These are phyloP conservation scores for Heliconius charithonia DNA, from an alignment of 2,888 invertebrate genomes.

Conservation along the genomic window DNA sequence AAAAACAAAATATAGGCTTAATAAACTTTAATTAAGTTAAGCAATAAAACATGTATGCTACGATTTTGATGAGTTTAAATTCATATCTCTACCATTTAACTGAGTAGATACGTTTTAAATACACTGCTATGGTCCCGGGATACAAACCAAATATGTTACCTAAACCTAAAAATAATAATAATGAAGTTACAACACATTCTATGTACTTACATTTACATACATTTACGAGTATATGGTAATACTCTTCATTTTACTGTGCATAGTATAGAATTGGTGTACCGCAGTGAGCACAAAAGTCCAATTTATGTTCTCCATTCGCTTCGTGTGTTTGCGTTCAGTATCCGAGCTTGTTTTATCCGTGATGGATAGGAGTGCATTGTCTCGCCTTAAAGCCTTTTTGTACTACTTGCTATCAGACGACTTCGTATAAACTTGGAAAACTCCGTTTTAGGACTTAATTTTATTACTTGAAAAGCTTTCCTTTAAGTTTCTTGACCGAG, in stretches of 20 bases:
- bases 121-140: neutral
- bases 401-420: constrained; percentile 39
- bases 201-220: neutral
- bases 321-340: constrained; percentile 56
- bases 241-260: constrained; percentile 24
- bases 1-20: neutral
- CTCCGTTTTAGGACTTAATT: constrained; percentile 44
- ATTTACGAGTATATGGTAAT: constrained; percentile 1
- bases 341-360: constrained; percentile 62
- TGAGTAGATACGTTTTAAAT: neutral
- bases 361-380: constrained; percentile 68
- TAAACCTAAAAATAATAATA: neutral
- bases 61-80: too few relatives aligned
- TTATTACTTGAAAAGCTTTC: constrained; percentile 43
- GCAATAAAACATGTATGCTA: neutral
- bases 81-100: neutral
- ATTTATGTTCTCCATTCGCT: constrained; percentile 56
- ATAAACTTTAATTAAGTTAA: neutral
- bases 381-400: constrained; percentile 50
- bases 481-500: constrained; percentile 43
- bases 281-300: constrained; percentile 54
- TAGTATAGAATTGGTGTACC: constrained; percentile 28
- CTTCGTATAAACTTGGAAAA: constrained; percentile 37
- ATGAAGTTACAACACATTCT: neutral
- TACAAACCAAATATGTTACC: neutral